Evolutionary conservation across 2,113 vertebrate species (phyloP).

Genomic region (Vimba vimba): DNA sequence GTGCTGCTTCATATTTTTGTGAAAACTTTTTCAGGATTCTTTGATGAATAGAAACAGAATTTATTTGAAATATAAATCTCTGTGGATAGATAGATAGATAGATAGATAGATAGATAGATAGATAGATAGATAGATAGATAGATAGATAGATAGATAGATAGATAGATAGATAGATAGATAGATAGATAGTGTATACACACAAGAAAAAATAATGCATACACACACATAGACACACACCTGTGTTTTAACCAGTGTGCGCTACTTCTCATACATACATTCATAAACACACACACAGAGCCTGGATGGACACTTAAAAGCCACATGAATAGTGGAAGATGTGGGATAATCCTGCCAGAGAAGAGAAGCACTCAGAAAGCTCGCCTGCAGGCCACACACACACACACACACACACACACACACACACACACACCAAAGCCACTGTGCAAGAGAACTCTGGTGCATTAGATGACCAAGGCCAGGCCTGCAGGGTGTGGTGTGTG

Average conservation of each 20-base stretch:
- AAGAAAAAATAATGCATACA: neutral
- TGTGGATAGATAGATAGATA: no score
- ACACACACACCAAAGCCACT: slow-evolving; percentile 14
- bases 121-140: no score
- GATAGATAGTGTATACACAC: no score
- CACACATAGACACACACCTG: slow-evolving; percentile 34
- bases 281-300: slow-evolving; percentile 63
- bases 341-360: slow-evolving; percentile 83
- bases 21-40: no score
- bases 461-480: slow-evolving; percentile 53
- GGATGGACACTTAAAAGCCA: slow-evolving; percentile 89
- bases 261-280: slow-evolving; percentile 20
- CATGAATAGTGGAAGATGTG: slow-evolving; percentile 82
- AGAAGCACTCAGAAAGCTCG: slow-evolving; percentile 69
- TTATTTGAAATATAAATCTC: no score
- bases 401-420: slow-evolving; percentile 49
- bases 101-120: no score
- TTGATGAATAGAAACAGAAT: no score
- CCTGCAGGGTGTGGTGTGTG: neutral
- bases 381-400: slow-evolving; percentile 53
- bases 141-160: no score
- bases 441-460: slow-evolving; percentile 46
- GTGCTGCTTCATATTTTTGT: no score
- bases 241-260: slow-evolving; percentile 13
- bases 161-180: no score